Conservation (phyloP, 2,888 invertebrate genomes). For the Mechanitis messenoides region DNA sequence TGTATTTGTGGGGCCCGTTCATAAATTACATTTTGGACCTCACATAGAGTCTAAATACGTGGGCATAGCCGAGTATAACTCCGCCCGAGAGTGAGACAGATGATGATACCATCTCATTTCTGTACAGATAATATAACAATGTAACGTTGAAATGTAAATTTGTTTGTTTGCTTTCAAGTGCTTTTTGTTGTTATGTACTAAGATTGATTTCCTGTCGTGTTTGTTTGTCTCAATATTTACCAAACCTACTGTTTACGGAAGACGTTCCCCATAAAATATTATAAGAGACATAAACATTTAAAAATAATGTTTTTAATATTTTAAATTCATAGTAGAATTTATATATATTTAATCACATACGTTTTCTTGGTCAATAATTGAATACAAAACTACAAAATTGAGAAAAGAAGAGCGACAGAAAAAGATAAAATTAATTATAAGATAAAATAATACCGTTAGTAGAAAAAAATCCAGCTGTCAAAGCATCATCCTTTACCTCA, state of each 20-base stretch:
- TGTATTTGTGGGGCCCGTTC: constrained; percentile 63
- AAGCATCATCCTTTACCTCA: too few relatives aligned
- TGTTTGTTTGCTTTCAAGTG: constrained; percentile 19
- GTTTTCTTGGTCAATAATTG: too few relatives aligned
- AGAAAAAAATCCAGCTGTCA: too few relatives aligned
- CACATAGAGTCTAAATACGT: constrained; percentile 66
- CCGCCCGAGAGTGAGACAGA: constrained; percentile 58
- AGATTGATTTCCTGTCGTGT: constrained; percentile 3
- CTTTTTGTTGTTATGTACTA: constrained; percentile 20
- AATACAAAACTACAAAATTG: too few relatives aligned
- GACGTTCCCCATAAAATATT: too few relatives aligned
- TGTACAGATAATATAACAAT: constrained; percentile 19
- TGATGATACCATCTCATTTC: constrained; percentile 22
- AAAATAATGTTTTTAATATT: too few relatives aligned
- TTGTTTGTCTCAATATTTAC: constrained; percentile 2
- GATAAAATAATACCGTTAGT: too few relatives aligned
- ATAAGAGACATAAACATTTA: too few relatives aligned
- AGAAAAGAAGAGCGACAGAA: too few relatives aligned
- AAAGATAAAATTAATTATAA: too few relatives aligned
- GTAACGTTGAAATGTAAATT: constrained; percentile 18
- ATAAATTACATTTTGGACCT: constrained; percentile 70
- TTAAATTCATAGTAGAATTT: too few relatives aligned
- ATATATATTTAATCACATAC: too few relatives aligned
- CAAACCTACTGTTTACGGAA: background rate
- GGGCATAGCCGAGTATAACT: constrained; percentile 51